These are phyloP conservation scores for Idaea straminata DNA, from an alignment of 2,888 invertebrate genomes.

Conservation along the genomic window DNA sequence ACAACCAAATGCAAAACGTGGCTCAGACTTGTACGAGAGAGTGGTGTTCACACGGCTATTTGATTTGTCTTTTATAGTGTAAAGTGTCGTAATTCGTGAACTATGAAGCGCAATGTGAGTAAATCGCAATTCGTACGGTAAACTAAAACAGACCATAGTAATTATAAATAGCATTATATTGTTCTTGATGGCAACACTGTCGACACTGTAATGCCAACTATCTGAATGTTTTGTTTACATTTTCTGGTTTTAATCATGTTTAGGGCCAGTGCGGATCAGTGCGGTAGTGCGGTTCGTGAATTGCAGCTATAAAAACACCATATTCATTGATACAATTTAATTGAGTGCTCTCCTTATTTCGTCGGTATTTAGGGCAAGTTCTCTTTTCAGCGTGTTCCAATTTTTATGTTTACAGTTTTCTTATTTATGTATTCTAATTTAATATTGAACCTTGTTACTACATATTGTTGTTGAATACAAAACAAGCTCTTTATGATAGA, in stretches of 20 bases:
- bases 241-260: conserved; percentile 2
- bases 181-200: conserved; percentile 46
- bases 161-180: conserved; percentile 44
- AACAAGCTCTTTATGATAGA: no score
- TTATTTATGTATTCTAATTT: neutral
- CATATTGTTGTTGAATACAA: no score
- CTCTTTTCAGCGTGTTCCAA: conserved; percentile 47
- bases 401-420: conserved; percentile 40
- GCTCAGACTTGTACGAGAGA: conserved; percentile 57
- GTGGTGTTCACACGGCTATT: conserved; percentile 52
- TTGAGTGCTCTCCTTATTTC: conserved; percentile 22
- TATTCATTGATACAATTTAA: neutral
- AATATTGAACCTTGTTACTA: neutral
- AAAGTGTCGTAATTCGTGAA: conserved; percentile 41
- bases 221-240: conserved; percentile 57
- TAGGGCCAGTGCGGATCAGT: neutral
- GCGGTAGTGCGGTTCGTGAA: neutral
- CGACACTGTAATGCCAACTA: conserved; percentile 47
- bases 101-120: conserved; percentile 77
- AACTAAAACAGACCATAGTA: conserved; percentile 26
- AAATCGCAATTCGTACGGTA: conserved; percentile 31
- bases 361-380: conserved; percentile 46
- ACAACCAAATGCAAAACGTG: conserved; percentile 55
- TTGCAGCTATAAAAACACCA: neutral
- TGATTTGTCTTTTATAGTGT: conserved; percentile 38